Conservation (phyloP, 2,113 vertebrate species). For the Chunga burmeisteri region DNA sequence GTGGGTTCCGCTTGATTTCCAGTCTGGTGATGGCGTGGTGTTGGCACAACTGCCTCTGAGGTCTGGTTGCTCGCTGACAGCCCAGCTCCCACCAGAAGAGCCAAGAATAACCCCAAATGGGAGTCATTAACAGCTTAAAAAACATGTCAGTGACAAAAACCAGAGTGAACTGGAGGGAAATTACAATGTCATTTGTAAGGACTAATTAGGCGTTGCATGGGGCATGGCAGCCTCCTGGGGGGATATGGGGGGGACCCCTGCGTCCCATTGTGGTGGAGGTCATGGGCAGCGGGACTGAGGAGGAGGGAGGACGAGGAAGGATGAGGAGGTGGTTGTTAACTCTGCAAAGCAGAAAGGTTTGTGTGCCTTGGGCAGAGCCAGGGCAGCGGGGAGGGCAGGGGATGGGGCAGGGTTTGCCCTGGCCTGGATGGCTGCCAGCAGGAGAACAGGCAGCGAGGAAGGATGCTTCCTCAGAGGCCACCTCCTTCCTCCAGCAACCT, state of each 20-base stretch:
- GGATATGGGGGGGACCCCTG: background rate
- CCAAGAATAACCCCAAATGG: background rate
- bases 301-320: background rate
- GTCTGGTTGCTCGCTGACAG: background rate
- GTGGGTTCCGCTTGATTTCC: background rate
- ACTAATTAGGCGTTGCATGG: background rate
- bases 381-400: background rate
- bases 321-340: background rate
- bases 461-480: background rate
- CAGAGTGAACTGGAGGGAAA: background rate
- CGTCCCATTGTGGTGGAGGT: accelerated
- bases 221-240: background rate
- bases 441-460: background rate
- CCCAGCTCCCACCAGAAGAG: background rate
- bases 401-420: background rate
- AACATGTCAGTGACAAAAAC: background rate
- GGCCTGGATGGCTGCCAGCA: background rate
- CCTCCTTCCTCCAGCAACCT: background rate
- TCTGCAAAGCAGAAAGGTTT: background rate
- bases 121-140: background rate
- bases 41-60: background rate
- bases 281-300: accelerated
- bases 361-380: background rate
- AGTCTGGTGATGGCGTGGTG: background rate
- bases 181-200: background rate